Base-by-base conservation (phyloP, 2,888 invertebrate genomes). In the Eupithecia abbreviata region DNA sequence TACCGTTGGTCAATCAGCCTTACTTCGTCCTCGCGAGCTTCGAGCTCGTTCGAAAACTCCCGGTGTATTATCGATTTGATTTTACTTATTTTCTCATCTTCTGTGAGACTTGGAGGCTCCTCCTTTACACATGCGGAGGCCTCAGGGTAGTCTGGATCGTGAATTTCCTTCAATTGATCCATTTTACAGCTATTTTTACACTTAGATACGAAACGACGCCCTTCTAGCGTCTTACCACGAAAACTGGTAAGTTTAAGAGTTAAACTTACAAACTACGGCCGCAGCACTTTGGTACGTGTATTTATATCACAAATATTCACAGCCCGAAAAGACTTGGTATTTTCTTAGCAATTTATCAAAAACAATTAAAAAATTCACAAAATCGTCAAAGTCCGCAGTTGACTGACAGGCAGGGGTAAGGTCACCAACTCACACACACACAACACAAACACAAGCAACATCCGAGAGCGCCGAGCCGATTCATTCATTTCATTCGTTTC, bases 11-110 rank as follows among this genome's bases (percentile, higher is more conserved):
- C 97, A 77, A 98, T 96, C 72, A 96, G 92, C 79, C 96, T 94
- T 15, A 98, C 93, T 92, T 98, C 98, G 75, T 96, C 95, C 87
- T 97, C 97, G 85, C 97, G 96, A 2, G 92, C 87, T 71, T 95
- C 93, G 13, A 98, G 92, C 89, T 98, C 98, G 71, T 95, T 95
- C 68, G 96, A 93, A 91, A 98, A 98, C 90, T 98, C 97, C 77
- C 95, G 95, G 82, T 96, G 95, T 49, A 98, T 95, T 73, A 98
- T 96, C 45, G 94, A 91, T 81, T 95, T 93, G 78, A 97, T 95
- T 89, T 94, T 96, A 42, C 90, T 88, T 55, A 91, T 84, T 88
- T 93, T 92, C 82, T 93, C 92, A 71, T 95, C 95, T 73, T 93
- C 92, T 0, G 89, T 82, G 41, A 86, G 51, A 51, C 77, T 85